Evolutionary conservation across 2,113 vertebrate species (phyloP).

Genomic region (Leiothrix lutea): DNA sequence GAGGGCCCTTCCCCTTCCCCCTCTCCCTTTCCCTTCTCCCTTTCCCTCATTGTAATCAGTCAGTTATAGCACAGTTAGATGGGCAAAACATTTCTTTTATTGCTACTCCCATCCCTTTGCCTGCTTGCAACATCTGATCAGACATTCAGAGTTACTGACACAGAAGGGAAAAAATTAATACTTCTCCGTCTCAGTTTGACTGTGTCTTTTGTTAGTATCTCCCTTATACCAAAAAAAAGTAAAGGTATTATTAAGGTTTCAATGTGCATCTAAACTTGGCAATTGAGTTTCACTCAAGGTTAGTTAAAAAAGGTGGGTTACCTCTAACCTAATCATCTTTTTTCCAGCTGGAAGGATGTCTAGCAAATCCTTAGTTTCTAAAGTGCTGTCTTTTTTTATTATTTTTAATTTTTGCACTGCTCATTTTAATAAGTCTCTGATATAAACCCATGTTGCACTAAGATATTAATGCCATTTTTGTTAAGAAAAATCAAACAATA

Average conservation of each 20-base stretch:
- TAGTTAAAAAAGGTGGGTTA: not conserved
- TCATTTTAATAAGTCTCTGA: not conserved
- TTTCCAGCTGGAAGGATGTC: not conserved
- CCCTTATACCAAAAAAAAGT: not conserved
- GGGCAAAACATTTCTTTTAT: not conserved
- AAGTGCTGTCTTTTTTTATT: accelerated
- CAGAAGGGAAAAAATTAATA: not conserved
- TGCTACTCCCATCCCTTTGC: not conserved
- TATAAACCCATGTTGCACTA: not conserved
- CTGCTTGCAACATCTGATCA: not conserved
- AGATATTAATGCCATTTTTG: not conserved
- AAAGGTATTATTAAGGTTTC: not conserved
- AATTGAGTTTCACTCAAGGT: not conserved
- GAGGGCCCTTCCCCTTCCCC: not conserved
- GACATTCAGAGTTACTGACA: not conserved
- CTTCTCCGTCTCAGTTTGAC: not conserved
- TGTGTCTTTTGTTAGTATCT: not conserved
- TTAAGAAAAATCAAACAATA: not conserved
- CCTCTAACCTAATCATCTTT: not conserved
- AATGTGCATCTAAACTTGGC: not conserved
- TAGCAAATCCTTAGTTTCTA: not conserved
- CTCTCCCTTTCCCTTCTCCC: not conserved
- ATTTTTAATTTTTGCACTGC: not conserved
- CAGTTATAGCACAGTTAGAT: not conserved
- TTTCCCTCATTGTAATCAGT: not conserved